Evolutionary conservation across 2,113 vertebrate genomes (phyloP).

Genomic region (Tangachromis dhanisi): DNA sequence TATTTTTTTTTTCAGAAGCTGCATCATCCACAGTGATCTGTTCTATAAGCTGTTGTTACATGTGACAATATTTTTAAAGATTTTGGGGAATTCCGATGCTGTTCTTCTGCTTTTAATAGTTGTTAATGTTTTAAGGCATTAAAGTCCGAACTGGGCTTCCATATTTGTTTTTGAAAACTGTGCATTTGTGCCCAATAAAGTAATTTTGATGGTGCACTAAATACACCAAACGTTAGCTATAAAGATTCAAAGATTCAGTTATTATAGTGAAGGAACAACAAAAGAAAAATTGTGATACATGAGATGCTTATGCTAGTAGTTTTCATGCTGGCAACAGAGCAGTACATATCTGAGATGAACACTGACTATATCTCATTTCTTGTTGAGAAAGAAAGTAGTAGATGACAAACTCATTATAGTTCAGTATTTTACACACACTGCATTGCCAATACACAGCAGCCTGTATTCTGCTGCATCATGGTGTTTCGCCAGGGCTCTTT

Average conservation of each 20-base stretch:
- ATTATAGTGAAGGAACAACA: background rate
- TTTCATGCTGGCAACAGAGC: background rate
- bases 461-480: constrained; percentile 20
- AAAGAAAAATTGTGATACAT: background rate
- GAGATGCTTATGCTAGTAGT: background rate
- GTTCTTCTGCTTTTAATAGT: background rate
- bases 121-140: background rate
- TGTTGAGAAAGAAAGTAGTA: background rate
- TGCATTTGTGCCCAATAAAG: background rate
- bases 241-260: background rate
- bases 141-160: background rate
- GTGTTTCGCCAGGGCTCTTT: background rate
- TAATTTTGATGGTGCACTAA: background rate
- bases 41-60: background rate
- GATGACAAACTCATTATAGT: background rate
- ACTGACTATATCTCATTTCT: background rate
- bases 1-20: background rate
- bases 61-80: background rate
- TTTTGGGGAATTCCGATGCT: background rate
- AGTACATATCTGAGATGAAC: background rate
- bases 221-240: background rate
- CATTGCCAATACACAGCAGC: background rate
- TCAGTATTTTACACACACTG: background rate
- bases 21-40: background rate
- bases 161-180: background rate